These are phyloP conservation scores for Heterohyrax brucei DNA, from an alignment of 2,797 vertebrate species.

Conservation along the genomic window DNA sequence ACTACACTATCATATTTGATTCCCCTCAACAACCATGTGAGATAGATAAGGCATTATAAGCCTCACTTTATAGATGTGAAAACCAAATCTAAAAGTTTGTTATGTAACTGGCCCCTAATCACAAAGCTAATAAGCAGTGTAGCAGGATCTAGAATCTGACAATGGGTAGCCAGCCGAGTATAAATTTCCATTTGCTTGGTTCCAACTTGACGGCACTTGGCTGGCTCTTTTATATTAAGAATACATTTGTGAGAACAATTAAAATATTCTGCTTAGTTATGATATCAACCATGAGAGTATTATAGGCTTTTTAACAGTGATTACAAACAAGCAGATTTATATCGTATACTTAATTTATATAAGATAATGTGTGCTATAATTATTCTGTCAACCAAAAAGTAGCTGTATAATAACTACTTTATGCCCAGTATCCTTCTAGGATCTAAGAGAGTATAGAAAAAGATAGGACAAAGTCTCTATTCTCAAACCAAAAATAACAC, in stretches of 20 bases:
- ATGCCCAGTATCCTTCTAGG: neutral
- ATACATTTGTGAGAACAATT: conserved; percentile 17
- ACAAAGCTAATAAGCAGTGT: neutral
- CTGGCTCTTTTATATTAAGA: conserved; percentile 1
- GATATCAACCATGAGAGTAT: neutral
- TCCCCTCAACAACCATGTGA: neutral
- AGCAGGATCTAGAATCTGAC: neutral
- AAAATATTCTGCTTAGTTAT: neutral
- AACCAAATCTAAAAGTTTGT: conserved; percentile 48
- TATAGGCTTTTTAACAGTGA: conserved; percentile 2
- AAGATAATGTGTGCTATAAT: neutral
- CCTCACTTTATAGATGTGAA: conserved; percentile 8
- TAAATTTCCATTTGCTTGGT: neutral
- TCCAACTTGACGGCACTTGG: too few relatives aligned
- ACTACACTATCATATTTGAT: neutral
- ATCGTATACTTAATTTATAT: neutral
- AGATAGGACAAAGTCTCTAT: neutral
- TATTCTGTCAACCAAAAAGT: neutral
- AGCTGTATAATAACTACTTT: neutral
- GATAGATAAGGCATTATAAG: neutral
- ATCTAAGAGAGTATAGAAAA: neutral
- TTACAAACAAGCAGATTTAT: neutral
- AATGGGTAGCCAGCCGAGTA: neutral
- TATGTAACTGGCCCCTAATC: neutral
- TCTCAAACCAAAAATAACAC: neutral